Evolutionary conservation across 2,888 invertebrate species (phyloP).

Genomic region (Hirtodrosophila trivittata): DNA sequence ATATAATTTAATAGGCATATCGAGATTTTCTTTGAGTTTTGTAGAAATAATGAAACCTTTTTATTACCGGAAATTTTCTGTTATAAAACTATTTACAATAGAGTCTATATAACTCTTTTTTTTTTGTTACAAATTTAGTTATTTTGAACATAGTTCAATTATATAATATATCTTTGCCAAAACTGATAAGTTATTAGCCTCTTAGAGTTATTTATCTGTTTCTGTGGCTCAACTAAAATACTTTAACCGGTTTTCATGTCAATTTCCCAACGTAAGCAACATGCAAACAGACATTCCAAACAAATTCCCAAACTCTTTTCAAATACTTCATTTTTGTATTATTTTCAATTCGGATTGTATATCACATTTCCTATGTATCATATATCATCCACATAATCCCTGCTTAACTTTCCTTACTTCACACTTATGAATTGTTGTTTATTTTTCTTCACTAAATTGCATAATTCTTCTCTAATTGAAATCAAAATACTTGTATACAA

Average conservation of each 20-base stretch:
- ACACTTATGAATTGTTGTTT: slow-evolving; percentile 27
- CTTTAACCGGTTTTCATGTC: too few species aligned
- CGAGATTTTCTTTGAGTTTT: slow-evolving; percentile 9
- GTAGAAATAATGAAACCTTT: background rate
- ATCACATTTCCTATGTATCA: slow-evolving; percentile 52
- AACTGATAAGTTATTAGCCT: too few species aligned
- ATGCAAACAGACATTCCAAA: slow-evolving; percentile 21
- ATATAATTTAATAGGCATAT: slow-evolving; percentile 1
- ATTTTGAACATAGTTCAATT: too few species aligned
- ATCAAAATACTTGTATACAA: background rate
- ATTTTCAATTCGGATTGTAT: background rate
- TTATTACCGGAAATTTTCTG: too few species aligned
- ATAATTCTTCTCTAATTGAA: slow-evolving; percentile 71
- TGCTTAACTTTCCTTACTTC: slow-evolving; percentile 51
- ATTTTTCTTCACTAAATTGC: slow-evolving; percentile 57
- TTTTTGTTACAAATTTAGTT: too few species aligned
- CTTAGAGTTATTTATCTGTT: too few species aligned
- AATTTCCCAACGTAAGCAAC: too few species aligned
- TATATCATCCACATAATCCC: slow-evolving; percentile 46
- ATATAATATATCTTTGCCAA: too few species aligned
- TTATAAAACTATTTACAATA: too few species aligned
- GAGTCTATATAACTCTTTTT: too few species aligned
- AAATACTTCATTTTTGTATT: too few species aligned
- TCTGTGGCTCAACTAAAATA: too few species aligned
- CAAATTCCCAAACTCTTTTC: slow-evolving; percentile 21